Base-by-base conservation (phyloP, 1,140 invertebrate genomes). In the Drosophila punjabiensis region DNA sequence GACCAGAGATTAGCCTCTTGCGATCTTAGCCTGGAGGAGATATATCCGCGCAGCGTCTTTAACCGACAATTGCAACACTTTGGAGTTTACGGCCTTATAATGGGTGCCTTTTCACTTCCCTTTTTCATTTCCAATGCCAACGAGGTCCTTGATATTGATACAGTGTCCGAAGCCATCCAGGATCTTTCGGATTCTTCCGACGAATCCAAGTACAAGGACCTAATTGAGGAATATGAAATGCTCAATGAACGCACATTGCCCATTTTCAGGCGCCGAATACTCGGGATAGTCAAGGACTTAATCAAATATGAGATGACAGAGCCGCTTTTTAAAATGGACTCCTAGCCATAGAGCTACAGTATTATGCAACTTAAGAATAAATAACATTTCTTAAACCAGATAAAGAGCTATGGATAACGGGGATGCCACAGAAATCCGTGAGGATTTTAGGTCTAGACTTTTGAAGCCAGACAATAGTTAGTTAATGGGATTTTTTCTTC, bases 11-110 rank as follows among this genome's bases (percentile, higher is more conserved):
- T 94, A 33, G 67, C 59, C 14, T 39, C 74, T 2, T 92, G 94
- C 39, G 93, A 92, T 28, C 93, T 94, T 6, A 41, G 93, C 45
- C 69, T 93, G 0, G 76, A 93, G n/a, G 87, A 92, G 32, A n/a
- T 94, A 32, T 94, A 94, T 91, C 81, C 94, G 7, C 76, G 65
- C 14, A 32, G 41, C 8, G 52, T 86, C 18, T 91, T 89, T 37
- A 33, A 79, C 14, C 65, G 76, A 4, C 88, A 91, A 39, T 50
- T 89, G 14, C 43, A 73, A 1, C 62, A 71, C 5, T 85, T 64
- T 39, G 85, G 85, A 0, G 75, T 79, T 14, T 84, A 71, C 16
- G 81, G 80, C 39, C 8, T 82, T 4, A 78, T 82, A 13, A 91
- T 91, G 87, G 80, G 82, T 0, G 73, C 75, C 9, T 79, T 83